Evolutionary conservation across 2,113 vertebrate genomes (phyloP), one percentile per base, ranked within the genome.

Genomic region (Prunella fulvescens): DNA sequence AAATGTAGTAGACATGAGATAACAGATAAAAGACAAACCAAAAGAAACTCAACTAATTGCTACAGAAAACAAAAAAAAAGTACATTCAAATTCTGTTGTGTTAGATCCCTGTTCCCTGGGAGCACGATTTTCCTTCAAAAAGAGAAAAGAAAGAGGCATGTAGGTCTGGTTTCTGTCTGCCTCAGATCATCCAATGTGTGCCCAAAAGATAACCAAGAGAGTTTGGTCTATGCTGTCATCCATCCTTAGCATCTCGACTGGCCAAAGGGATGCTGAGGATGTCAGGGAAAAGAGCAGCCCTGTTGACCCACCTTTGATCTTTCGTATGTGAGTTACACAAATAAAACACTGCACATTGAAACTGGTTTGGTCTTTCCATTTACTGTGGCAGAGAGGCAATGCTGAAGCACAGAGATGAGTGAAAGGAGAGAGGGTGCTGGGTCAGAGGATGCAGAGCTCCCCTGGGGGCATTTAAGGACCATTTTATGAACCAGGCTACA

Each of bases 231-330:
- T 51, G 72, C 60, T 94, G 76, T 90, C 88, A 90, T 45, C 53
- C 2, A 0, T 51, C 78, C 88, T 76, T 67, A 92, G 47, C 51
- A 86, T 86, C 92, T 83, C 7, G 2, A 22, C 28, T 60, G 45
- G 65, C 57, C 69, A 72, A 74, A 60, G 73, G 20, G 65, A 42
- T 81, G 69, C 51, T 69, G 69, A 84, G 76, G 71, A 71, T 67
- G 29, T 42, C 58, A 50, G 48, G 47, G 80, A 25, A 94, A 88
- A 86, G 67, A 92, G 48, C 85, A 86, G 67, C 54, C 50, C 42
- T 80, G 23, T 47, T 19, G 72, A 42, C 77, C 51, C 85, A 96
- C 72, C 88, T 96, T 93, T 88, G 85, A 93, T 79, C 88, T 96
- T 93, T 93, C 40, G 11, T 7, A 20, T 8, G 1, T 0, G 1